These are phyloP conservation scores for Labrus mixtus DNA, from an alignment of 2,113 vertebrate genomes.

Conservation along the genomic window DNA sequence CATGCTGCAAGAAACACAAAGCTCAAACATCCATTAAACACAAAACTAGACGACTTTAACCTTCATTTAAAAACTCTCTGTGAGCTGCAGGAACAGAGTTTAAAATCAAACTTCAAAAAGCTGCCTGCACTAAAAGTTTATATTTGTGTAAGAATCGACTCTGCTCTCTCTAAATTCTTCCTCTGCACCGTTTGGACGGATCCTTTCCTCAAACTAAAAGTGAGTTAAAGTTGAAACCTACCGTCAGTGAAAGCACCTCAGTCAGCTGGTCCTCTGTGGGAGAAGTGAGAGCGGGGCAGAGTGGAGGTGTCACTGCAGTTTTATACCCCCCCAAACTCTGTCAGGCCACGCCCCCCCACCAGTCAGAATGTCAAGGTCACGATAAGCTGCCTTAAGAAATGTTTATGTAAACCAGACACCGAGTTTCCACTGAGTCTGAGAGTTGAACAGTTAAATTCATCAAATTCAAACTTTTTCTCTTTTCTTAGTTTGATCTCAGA, in stretches of 20 bases:
- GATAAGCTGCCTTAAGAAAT: neutral
- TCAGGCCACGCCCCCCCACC: constrained; percentile 31
- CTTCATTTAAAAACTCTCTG: neutral
- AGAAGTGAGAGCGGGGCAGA: constrained; percentile 14
- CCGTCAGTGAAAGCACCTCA: neutral
- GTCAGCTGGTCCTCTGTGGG: constrained; percentile 5
- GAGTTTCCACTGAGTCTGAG: neutral
- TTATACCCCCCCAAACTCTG: constrained; percentile 30
- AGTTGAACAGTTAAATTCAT: no score
- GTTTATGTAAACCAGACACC: neutral
- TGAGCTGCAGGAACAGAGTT: neutral
- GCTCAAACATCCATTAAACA: neutral
- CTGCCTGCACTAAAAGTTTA: neutral
- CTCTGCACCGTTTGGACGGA: no score
- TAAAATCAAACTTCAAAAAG: neutral
- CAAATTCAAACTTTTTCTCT: no score
- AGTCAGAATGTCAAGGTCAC: constrained; percentile 33
- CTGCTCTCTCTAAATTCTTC: neutral
- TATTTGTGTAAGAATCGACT: neutral
- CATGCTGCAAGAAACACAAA: no score
- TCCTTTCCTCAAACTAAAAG: neutral
- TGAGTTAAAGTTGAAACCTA: neutral
- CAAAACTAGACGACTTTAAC: neutral
- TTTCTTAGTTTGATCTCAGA: no score
- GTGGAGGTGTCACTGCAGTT: rapidly evolving